Conservation (phyloP, 2,113 vertebrate species). For the Ceratotherium simum region DNA sequence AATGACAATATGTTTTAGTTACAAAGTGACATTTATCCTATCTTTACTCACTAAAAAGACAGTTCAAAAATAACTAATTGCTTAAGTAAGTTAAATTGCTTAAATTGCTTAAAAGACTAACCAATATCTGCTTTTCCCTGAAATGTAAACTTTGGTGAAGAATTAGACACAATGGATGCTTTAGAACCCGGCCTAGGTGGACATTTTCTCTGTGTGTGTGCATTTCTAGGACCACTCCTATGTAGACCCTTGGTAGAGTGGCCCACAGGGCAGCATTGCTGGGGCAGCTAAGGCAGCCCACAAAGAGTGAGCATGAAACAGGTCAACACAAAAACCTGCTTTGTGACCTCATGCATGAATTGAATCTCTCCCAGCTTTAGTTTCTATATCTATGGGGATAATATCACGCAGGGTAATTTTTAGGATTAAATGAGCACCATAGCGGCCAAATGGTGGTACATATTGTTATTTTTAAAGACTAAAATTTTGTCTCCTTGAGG, state of each 20-base stretch:
- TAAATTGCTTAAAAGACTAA: not conserved
- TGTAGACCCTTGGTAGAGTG: not conserved
- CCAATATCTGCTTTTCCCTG: not conserved
- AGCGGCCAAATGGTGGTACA: not conserved
- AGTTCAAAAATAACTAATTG: not conserved
- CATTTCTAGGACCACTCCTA: not conserved
- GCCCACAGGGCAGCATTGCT: not conserved
- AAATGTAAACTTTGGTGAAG: not conserved
- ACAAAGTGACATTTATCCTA: not conserved
- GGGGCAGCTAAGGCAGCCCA: not conserved
- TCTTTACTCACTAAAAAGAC: not conserved
- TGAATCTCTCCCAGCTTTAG: not conserved
- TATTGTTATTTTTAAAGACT: not conserved
- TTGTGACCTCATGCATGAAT: not conserved
- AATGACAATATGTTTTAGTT: not conserved
- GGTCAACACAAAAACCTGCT: not conserved
- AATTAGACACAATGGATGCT: not conserved
- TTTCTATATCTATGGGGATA: not conserved
- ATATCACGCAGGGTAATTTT: not conserved
- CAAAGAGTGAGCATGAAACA: not conserved
- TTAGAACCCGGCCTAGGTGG: not conserved
- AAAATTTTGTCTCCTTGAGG: not conserved
- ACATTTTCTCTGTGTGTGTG: not conserved
- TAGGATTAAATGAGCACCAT: not conserved
- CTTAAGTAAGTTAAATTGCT: not conserved